Evolutionary conservation across 2,797 vertebrate species (phyloP), one percentile per base, ranked within the genome.

Genomic region (Xiphophorus birchmanni): DNA sequence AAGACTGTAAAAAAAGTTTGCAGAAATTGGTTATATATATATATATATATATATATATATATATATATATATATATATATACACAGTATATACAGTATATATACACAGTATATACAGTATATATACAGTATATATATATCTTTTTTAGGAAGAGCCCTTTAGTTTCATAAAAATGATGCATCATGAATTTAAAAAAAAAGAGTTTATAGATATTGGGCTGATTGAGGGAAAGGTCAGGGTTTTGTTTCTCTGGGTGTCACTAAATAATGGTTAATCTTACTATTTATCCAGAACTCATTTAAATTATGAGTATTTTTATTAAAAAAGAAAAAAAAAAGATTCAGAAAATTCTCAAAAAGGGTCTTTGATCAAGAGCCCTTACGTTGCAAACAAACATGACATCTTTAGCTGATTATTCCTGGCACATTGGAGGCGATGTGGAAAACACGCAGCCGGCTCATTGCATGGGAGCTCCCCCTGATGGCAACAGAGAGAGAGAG

Each of bases 391-490:
- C 37, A 26, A 42, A 26, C 65, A 26, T 12, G 21, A 42, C 35
- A 48, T 73, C 12, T 48, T 47, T 47, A 15, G 44, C 32, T 29
- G 54, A 42, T 23, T 35, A 74, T 65, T 80, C 82, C 75, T 72
- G 10, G 45, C 71, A 47, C 23, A 52, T 29, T 40, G 63, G 35
- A 17, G 60, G 32, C 18, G 32, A 65, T 65, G 32, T 65, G 15
- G 32, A 69, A 69, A 69, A 42, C 65, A n/a, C 6, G 29, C 5
- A 32, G 54, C 2, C 2, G 45, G 47, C 63, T 29, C 65, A 74
- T 75, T 84, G 84, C 82, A 80, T 85, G 78, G 86, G 81, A 86
- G 92, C 88, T 80, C 91, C 91, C 90, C 88, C 94, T 91, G 74
- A 89, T 80, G 93, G 93, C 29, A 35, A 45, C 72, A 80, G 79